phyloP scores from a whole-genome alignment of 2,888 invertebrate species.

The Teinopalpus imperialis region DNA sequence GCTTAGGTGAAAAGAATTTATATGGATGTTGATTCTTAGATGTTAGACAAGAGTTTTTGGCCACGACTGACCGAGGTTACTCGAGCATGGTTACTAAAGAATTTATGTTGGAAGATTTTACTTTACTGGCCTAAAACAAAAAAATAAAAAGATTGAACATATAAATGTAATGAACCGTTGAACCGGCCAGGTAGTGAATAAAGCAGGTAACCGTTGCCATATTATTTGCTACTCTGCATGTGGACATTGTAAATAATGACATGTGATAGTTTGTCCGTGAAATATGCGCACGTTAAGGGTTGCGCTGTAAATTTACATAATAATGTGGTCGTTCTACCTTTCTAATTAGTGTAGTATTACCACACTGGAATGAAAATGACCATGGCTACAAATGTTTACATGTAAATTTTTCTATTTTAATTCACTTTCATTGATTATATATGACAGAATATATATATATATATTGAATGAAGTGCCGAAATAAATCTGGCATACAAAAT shows the following conservation, averaged over 20 bases:
- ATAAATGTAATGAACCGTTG: conserved; percentile 8
- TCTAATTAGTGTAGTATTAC: conserved; percentile 14
- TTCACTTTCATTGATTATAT: too few relatives aligned
- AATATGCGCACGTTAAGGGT: conserved; percentile 3
- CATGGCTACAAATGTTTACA: too few relatives aligned
- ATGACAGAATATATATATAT: too few relatives aligned
- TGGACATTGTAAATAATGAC: conserved; percentile 24
- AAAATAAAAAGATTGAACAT: not conserved
- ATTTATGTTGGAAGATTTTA: conserved; percentile 3
- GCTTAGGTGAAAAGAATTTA: conserved; percentile 15
- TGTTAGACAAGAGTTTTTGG: conserved; percentile 1
- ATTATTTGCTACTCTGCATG: conserved; percentile 12
- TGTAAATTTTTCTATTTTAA: too few relatives aligned
- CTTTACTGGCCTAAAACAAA: conserved; percentile 16
- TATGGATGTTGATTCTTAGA: conserved; percentile 22
- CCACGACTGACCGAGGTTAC: conserved; percentile 10
- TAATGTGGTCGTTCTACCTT: conserved; percentile 18
- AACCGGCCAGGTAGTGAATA: conserved; percentile 7
- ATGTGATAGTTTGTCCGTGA: conserved; percentile 21
- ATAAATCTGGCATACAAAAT: not conserved
- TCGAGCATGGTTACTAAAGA: conserved; percentile 5
- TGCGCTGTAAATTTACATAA: conserved; percentile 9
- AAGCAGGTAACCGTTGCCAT: not conserved
- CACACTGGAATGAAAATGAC: conserved; percentile 19
- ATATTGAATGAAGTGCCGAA: too few relatives aligned